Conservation (phyloP, 23 tunicate species). For the Styela clava region DNA sequence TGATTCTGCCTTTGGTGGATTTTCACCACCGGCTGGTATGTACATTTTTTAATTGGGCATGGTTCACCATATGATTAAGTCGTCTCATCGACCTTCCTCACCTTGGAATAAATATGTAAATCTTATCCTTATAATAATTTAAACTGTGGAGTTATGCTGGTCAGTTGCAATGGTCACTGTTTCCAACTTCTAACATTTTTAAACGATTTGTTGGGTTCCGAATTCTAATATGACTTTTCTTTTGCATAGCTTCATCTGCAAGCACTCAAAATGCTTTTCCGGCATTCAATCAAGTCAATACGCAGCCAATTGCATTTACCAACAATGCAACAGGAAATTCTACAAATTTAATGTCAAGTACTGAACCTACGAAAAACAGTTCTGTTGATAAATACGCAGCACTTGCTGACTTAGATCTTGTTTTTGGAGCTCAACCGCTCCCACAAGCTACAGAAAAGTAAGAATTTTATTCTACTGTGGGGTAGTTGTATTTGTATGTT, state of each 20-base stretch:
- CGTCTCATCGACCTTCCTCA: too few relatives aligned
- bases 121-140: too few relatives aligned
- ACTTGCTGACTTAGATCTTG: slow-evolving; percentile 46
- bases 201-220: too few relatives aligned
- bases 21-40: background rate
- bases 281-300: slow-evolving; percentile 21
- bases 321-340: background rate
- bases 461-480: background rate
- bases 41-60: too few relatives aligned
- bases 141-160: too few relatives aligned
- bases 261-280: slow-evolving; percentile 18
- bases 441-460: background rate
- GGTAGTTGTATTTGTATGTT: background rate
- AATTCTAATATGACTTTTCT: too few relatives aligned
- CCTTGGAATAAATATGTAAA: too few relatives aligned
- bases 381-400: slow-evolving; percentile 78
- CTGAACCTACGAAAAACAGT: slow-evolving; percentile 18
- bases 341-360: background rate
- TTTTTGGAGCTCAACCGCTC: background rate
- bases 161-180: too few relatives aligned
- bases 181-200: too few relatives aligned
- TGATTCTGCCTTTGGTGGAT: slow-evolving; percentile 51
- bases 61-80: too few relatives aligned
- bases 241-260: too few relatives aligned
- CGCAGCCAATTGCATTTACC: slow-evolving; percentile 23